A percentile compares a stretch with the other conserved stretches of the same genome.
Conservation (phyloP, 2,797 vertebrate genomes). For the Knipowitschia caucasica region DNA sequence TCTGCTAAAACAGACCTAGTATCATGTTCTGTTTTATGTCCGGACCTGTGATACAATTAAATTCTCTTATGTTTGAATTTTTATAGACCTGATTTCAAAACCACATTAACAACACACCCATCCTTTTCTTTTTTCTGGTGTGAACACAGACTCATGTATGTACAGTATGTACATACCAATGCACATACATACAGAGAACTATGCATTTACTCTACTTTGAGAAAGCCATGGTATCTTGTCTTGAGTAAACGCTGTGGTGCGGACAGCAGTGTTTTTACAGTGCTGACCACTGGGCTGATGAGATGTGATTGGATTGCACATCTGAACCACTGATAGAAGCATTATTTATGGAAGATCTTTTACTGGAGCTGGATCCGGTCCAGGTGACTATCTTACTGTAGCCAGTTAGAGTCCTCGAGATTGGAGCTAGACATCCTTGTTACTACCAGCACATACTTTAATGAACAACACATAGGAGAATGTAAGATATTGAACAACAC, state of each 20-base stretch:
- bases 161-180: no score
- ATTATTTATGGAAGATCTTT: constrained; percentile 65
- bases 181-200: no score
- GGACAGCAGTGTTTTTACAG: constrained; percentile 48
- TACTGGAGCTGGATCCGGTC: constrained; percentile 61
- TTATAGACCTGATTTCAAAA: background rate
- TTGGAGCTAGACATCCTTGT: constrained; percentile 56
- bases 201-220: no score
- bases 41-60: no score
- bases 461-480: constrained; percentile 52
- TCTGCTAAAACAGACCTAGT: background rate
- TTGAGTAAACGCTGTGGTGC: constrained; percentile 39
- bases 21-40: background rate
- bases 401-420: constrained; percentile 62
- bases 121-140: no score
- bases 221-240: constrained; percentile 24
- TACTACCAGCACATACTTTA: constrained; percentile 50
- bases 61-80: constrained; percentile 30
- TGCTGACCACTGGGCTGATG: constrained; percentile 59
- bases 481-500: constrained; percentile 54
- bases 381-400: constrained; percentile 51
- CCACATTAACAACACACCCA: no score
- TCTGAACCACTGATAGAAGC: constrained; percentile 62
- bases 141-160: no score
- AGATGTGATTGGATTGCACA: constrained; percentile 72